Evolutionary conservation across 2,888 invertebrate species (phyloP), one percentile per base, ranked within the genome.

Genomic region (Meloe dianella): DNA sequence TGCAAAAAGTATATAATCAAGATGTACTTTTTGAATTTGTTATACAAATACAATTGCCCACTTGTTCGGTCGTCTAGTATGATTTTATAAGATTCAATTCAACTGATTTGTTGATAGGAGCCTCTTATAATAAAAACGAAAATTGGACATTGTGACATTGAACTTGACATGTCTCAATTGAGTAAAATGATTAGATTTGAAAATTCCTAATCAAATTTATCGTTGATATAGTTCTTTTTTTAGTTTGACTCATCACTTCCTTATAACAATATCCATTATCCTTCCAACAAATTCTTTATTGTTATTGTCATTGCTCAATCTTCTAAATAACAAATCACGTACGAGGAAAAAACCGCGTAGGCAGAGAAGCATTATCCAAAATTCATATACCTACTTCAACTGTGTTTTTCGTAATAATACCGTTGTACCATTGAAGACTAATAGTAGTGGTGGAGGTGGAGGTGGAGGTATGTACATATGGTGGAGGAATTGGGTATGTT

Each of bases 91-190:
- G 4, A 47, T 51, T 22, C 9, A 22, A 51, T 51, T 27, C 1
- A 54, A 27, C 4, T 54, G 54, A 54, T 54, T 54, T 27, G 54
- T 54, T 27, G 54, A 54, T 54, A 54, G 27, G 54, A 22, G 51
- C 0, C 0, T 2, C 14, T 12, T 14, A 2, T 41, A 41, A 41
- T 2, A 14, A 10, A 20, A 4, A 41, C 1, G 12, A 20, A 54
- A 14, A 27, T n/a, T 54, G 14, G 24, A 10, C 14, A 22, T n/a
- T n/a, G 14, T 27, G 14, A 54, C 54, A 54, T 54, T 54, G 54
- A 54, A 54, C 54, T 54, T 54, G 54, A 24, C 54, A 54, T 27
- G 27, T 54, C 7, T n/a, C 54, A 54, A 54, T 54, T 54, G 54
- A 17, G 14, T 27, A 5, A n/a, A n/a, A 54, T 54, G 54, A 54